A percentile compares a stretch with the other conserved stretches of the same genome.
Evolutionary conservation across 2,888 invertebrate genomes (phyloP).

Genomic region (Phengaris alcon): DNA sequence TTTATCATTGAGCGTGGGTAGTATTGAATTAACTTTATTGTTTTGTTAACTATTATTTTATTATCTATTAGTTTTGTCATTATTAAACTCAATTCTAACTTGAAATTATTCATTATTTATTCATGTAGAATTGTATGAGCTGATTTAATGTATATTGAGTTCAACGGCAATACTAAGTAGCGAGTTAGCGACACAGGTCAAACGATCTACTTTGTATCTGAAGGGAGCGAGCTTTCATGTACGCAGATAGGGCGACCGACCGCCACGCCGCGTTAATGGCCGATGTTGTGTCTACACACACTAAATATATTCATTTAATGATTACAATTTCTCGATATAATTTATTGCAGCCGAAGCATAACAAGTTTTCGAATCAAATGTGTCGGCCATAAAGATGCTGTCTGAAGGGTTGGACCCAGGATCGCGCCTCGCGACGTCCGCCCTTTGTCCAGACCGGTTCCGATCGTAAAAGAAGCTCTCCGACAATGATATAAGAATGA

Average conservation of each 20-base stretch:
- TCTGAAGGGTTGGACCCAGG: constrained; percentile 71
- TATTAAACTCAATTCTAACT: neutral
- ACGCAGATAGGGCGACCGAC: constrained; percentile 59
- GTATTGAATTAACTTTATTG: neutral
- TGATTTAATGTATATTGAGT: neutral
- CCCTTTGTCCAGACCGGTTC: constrained; percentile 59
- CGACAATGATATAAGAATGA: constrained; percentile 73
- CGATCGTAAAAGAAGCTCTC: constrained; percentile 67
- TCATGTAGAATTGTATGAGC: neutral
- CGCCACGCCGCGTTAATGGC: constrained; percentile 45
- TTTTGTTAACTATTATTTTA: no score
- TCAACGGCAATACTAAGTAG: constrained; percentile 46
- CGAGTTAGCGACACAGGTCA: constrained; percentile 59
- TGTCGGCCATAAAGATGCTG: constrained; percentile 79
- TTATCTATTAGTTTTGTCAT: neutral
- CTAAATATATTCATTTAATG: constrained; percentile 67
- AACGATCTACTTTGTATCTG: constrained; percentile 58
- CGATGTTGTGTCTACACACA: constrained; percentile 59
- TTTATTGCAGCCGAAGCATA: constrained; percentile 78
- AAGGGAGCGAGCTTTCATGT: constrained; percentile 69
- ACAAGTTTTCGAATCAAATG: constrained; percentile 79
- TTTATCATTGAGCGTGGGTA: neutral
- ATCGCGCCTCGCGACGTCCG: constrained; percentile 69
- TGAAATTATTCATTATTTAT: neutral
- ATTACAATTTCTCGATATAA: constrained; percentile 79